Conservation (phyloP, 2,113 vertebrate genomes). For the Lonchura striata region DNA sequence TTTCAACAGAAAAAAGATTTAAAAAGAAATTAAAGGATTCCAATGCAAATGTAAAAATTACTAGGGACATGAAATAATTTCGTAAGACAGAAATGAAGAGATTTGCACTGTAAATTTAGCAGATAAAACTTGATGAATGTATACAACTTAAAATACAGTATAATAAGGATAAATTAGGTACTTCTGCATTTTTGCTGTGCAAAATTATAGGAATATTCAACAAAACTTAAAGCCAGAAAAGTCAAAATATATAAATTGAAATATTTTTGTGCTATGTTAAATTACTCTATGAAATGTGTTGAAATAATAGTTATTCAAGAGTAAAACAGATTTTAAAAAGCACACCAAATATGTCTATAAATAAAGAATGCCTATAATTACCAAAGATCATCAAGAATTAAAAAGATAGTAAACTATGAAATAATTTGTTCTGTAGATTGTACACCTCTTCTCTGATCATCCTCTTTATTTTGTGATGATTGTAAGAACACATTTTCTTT, state of each 20-base stretch:
- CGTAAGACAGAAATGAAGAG: background rate
- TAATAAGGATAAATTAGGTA: background rate
- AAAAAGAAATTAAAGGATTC: background rate
- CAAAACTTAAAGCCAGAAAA: background rate
- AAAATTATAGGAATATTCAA: background rate
- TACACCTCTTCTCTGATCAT: background rate
- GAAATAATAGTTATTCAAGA: background rate
- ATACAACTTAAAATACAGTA: background rate
- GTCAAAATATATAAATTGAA: background rate
- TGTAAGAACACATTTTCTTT: background rate
- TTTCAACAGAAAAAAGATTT: background rate
- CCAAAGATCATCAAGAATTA: background rate
- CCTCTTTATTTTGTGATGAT: background rate
- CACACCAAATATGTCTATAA: background rate
- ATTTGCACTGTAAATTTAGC: background rate
- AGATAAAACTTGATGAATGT: background rate
- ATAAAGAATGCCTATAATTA: background rate
- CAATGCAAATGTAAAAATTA: background rate
- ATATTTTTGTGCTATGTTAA: background rate
- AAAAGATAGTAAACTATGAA: background rate
- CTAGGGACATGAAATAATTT: background rate
- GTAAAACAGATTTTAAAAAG: background rate
- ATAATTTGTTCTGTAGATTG: background rate
- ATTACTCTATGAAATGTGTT: background rate
- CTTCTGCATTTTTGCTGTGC: background rate